phyloP scores from a whole-genome alignment of 1,140 invertebrate species.

The Drosophila elegans region DNA sequence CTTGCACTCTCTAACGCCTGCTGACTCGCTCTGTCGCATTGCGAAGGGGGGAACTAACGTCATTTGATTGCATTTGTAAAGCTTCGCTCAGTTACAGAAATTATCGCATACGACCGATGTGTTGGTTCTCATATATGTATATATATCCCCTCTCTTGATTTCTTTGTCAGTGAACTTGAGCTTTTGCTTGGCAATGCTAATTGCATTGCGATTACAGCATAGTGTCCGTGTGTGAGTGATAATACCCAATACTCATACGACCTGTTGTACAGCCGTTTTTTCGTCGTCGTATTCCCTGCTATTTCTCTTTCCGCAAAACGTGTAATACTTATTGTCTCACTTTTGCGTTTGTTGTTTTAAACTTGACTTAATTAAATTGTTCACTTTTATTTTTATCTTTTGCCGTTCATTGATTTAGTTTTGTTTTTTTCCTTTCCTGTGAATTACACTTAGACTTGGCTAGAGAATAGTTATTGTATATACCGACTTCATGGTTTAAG shows the following conservation, averaged over 20 bases:
- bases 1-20: slow-evolving; percentile 7
- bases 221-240: slow-evolving; percentile 62
- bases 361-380: slow-evolving; percentile 81
- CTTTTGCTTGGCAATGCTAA: slow-evolving; percentile 75
- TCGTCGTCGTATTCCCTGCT: slow-evolving; percentile 21
- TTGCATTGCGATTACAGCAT: slow-evolving; percentile 83
- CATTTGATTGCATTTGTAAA: slow-evolving; percentile 83
- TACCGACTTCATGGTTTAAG: slow-evolving; percentile 11
- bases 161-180: slow-evolving; percentile 83
- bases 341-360: slow-evolving; percentile 60
- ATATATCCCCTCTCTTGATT: slow-evolving; percentile 50
- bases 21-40: slow-evolving; percentile 9
- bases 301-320: slow-evolving; percentile 58
- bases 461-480: slow-evolving; percentile 9
- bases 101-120: slow-evolving; percentile 61
- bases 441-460: background rate
- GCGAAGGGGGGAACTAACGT: slow-evolving; percentile 59
- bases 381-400: slow-evolving; percentile 70
- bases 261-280: slow-evolving; percentile 43
- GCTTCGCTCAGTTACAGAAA: slow-evolving; percentile 70
- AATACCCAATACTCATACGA: slow-evolving; percentile 67
- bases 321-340: slow-evolving; percentile 70
- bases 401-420: slow-evolving; percentile 68
- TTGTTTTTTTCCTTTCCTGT: slow-evolving; percentile 3
- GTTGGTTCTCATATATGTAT: slow-evolving; percentile 3